Evolutionary conservation across 2,113 vertebrate species (phyloP).

Genomic region (Oplegnathus fasciatus): DNA sequence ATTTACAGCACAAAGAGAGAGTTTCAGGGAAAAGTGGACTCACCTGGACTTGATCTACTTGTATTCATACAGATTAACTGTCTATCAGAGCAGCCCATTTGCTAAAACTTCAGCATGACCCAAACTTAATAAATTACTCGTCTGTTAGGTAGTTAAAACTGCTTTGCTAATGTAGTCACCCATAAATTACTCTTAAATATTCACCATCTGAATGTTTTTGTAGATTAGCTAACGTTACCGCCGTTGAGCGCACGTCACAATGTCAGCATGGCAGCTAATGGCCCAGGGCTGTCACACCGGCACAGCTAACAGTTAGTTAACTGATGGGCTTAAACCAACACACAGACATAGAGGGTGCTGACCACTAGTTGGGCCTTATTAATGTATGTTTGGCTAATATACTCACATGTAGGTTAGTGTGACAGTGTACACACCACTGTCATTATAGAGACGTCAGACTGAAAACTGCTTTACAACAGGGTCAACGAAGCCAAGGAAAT

Average conservation of each 20-base stretch:
- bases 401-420: neutral
- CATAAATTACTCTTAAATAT: neutral
- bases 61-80: too few relatives aligned
- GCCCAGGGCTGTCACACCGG: neutral
- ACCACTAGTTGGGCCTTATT: neutral
- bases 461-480: neutral
- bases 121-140: too few relatives aligned
- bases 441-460: neutral
- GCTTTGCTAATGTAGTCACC: neutral
- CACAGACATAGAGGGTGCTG: neutral
- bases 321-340: neutral
- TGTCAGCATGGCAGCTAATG: neutral
- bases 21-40: neutral
- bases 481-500: neutral
- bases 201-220: neutral
- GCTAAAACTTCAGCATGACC: too few relatives aligned
- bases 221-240: neutral
- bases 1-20: neutral
- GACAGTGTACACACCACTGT: neutral
- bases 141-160: too few relatives aligned
- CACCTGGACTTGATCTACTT: neutral
- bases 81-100: too few relatives aligned
- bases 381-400: neutral
- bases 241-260: too few relatives aligned
- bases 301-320: neutral